Evolutionary conservation across 2,888 invertebrate genomes (phyloP), one percentile per base, ranked within the genome.

Genomic region (Dryadula phaetusa): DNA sequence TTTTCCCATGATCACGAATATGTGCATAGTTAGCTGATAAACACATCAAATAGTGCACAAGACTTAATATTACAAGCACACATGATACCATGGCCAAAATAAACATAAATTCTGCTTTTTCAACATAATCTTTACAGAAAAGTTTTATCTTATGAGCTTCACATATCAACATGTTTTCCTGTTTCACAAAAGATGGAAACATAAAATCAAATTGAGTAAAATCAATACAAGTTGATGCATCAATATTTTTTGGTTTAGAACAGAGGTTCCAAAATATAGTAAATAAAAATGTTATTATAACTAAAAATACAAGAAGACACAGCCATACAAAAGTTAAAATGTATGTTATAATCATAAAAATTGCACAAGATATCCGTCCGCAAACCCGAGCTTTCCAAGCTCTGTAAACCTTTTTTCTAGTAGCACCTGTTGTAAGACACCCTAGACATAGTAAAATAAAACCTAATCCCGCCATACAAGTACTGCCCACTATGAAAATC

Each of bases 21-120:
- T 98, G 98, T 8, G 98, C 98, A 82, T 98, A 99, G 84, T 99
- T 99, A 0, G 99, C 98, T 0, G 98, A 95, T 67, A 99, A 92
- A 83, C 98, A 98, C 97, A 98, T 98, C 76, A 99, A 89, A 84
- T 98, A 99, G 82, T 99, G 98, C 22, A 98, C 96, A 86, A 98
- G 93, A 84, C 98, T 98, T 72, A 98, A 90, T 74, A 98, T 96
- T 14, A 98, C 96, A 62, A 98, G 90, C 74, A 97, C 90, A 66
- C 97, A 95, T 0, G 98, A 95, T 1, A 96, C 95, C 72, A 97
- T 96, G 0, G 98, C 97, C 72, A 98, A 85, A 74, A 98, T 96
- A 80, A 98, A 97, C 97, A 98, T 97, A 53, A 96, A 94, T 87
- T 97, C 97, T 3, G 97, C 97, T 79, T 97, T 97, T 82, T 98